phyloP scores from a whole-genome alignment of 2,888 invertebrate genomes.

The Cantharis lateralis region DNA sequence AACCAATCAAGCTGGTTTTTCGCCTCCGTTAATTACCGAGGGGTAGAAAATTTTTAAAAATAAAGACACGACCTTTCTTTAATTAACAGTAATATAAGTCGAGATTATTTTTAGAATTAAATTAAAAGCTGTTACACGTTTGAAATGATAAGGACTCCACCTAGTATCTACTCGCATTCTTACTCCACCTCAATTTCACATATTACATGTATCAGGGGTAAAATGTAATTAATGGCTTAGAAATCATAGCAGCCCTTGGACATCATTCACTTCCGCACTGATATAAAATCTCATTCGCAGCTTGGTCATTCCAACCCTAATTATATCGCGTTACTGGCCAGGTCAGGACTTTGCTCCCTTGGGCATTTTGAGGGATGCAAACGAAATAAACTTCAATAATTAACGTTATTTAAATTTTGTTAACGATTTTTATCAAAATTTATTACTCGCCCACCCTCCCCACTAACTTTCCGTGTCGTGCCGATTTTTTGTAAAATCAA shows the following conservation, averaged over 20 bases:
- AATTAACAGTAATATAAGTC: not conserved
- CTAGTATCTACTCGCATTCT: constrained; percentile 26
- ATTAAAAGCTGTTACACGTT: constrained; percentile 18
- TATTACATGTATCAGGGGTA: constrained; percentile 29
- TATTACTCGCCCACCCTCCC: not conserved
- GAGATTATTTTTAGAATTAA: constrained; percentile 17
- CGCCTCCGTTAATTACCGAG: not conserved
- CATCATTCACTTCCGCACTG: constrained; percentile 29
- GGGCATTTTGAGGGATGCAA: not conserved
- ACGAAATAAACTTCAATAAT: not conserved
- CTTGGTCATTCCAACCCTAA: constrained; percentile 22
- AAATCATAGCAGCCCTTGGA: constrained; percentile 31
- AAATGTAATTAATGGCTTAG: constrained; percentile 30
- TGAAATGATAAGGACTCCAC: constrained; percentile 26
- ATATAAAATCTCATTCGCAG: constrained; percentile 32
- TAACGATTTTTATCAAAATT: not conserved
- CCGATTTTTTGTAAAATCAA: not conserved
- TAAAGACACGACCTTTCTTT: not conserved
- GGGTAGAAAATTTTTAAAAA: not conserved
- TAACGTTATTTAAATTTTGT: not conserved
- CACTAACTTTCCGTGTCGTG: not conserved
- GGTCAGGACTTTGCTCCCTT: constrained; percentile 23
- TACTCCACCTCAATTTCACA: constrained; percentile 23
- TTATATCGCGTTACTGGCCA: constrained; percentile 22
- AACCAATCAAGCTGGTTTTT: constrained; percentile 7